Evolutionary conservation across 1,140 invertebrate genomes (phyloP).

Genomic region (Temnothorax nylanderi): DNA sequence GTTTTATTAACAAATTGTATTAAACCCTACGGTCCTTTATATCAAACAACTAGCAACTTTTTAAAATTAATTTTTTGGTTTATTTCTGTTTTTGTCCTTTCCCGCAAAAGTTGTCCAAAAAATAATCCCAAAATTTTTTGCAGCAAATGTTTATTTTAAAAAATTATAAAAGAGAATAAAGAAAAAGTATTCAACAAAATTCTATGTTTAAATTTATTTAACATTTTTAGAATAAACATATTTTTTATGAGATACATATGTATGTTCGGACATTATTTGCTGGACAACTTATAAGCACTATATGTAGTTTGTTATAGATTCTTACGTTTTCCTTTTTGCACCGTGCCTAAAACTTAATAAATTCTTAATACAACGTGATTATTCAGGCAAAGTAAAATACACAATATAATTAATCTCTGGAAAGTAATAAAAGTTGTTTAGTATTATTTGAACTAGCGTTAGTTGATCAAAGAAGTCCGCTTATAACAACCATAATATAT

Average conservation of each 20-base stretch:
- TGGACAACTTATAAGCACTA: neutral
- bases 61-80: neutral
- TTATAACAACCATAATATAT: constrained; percentile 7
- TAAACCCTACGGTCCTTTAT: neutral
- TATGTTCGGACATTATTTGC: neutral
- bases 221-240: constrained; percentile 2
- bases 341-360: constrained; percentile 63
- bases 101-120: neutral
- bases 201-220: neutral
- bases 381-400: constrained; percentile 6
- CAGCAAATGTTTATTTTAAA: neutral
- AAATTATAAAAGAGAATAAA: neutral
- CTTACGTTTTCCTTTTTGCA: constrained; percentile 74
- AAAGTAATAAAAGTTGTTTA: neutral
- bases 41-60: neutral
- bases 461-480: constrained; percentile 28
- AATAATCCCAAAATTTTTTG: neutral
- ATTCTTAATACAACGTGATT: neutral
- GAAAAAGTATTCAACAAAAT: neutral
- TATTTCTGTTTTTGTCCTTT: neutral
- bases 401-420: neutral
- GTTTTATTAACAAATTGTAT: neutral
- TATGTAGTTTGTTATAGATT: constrained; percentile 25
- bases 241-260: neutral
- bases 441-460: neutral